phyloP scores from a whole-genome alignment of 2,888 invertebrate species.

The Cantharis rufa region DNA sequence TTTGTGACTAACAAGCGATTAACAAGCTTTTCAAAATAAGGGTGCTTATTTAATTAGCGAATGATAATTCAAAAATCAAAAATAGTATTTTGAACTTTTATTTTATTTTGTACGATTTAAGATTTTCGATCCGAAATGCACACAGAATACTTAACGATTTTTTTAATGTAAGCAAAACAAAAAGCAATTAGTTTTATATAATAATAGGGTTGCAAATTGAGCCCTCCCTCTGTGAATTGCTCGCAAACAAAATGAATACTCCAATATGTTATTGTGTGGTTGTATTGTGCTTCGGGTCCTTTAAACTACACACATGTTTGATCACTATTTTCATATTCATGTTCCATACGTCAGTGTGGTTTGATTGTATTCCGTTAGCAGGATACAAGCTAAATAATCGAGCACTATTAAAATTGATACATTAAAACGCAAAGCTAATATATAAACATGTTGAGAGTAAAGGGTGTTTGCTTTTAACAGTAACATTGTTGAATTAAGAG shows the following conservation, averaged over 20 bases:
- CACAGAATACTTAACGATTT: background rate
- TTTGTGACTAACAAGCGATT: constrained; percentile 32
- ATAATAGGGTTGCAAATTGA: constrained; percentile 19
- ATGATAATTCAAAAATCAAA: background rate
- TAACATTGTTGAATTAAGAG: background rate
- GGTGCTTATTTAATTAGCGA: constrained; percentile 7
- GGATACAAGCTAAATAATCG: background rate
- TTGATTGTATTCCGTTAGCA: background rate
- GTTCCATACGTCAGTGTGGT: background rate
- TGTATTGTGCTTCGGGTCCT: constrained; percentile 13
- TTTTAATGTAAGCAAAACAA: background rate
- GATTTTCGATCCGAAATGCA: background rate
- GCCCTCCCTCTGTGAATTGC: constrained; percentile 24
- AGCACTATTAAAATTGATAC: background rate
- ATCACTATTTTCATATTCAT: background rate
- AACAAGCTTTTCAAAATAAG: constrained; percentile 26
- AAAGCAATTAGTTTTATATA: constrained; percentile 16
- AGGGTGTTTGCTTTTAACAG: background rate
- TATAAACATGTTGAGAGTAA: background rate
- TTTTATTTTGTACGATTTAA: background rate
- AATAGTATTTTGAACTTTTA: background rate
- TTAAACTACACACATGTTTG: constrained; percentile 21
- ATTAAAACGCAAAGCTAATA: background rate
- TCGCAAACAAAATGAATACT: constrained; percentile 26
- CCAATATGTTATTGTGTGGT: constrained; percentile 31